Conservation (phyloP, 64 coral and sea anemone species). For the Stichodactyla helianthus region DNA sequence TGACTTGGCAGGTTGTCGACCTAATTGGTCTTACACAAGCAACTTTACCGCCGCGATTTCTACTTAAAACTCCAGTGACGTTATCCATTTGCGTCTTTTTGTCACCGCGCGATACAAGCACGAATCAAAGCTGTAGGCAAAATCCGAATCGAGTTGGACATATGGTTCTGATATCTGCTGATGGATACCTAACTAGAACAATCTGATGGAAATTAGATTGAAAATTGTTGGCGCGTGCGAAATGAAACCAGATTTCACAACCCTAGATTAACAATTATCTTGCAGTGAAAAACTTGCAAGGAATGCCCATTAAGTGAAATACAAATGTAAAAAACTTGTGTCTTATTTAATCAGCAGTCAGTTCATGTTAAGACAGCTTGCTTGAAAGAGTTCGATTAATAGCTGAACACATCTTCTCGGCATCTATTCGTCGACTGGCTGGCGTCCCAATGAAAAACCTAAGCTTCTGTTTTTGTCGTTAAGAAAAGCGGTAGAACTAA, state of each 20-base stretch:
- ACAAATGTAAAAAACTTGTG: background rate
- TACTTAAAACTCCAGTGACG: background rate
- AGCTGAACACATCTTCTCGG: background rate
- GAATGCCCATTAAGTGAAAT: background rate
- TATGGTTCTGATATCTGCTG: background rate
- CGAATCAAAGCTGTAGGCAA: background rate
- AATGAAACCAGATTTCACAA: background rate
- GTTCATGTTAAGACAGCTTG: background rate
- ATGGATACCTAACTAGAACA: background rate
- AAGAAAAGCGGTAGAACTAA: constrained; percentile 10
- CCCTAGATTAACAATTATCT: background rate
- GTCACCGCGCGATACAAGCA: background rate
- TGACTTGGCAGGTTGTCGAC: background rate
- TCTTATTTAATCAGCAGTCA: background rate
- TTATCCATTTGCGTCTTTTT: background rate
- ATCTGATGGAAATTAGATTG: background rate
- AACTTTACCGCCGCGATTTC: background rate
- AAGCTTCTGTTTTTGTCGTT: constrained; percentile 15
- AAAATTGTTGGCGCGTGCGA: background rate
- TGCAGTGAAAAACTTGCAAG: background rate
- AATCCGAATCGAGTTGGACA: background rate
- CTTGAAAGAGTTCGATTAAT: background rate
- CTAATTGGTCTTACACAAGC: background rate
- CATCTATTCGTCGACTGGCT: background rate
- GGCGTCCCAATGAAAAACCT: background rate